Evolutionary conservation across 2,888 invertebrate genomes (phyloP).

Genomic region (Leucophenga maculata): DNA sequence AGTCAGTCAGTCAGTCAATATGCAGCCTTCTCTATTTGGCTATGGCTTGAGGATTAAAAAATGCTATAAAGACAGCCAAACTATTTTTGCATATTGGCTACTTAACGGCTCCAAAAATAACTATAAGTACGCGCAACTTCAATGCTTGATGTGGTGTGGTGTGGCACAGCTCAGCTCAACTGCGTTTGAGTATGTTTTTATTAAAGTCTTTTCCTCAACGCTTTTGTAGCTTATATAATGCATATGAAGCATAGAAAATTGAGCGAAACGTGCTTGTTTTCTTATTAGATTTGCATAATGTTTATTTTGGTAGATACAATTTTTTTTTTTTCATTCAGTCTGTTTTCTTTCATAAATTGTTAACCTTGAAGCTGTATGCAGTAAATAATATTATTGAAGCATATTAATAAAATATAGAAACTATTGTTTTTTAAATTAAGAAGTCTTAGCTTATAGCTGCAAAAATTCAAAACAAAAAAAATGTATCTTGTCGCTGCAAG

Average conservation of each 20-base stretch:
- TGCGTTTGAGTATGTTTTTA: constrained; percentile 15
- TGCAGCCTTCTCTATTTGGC: not conserved
- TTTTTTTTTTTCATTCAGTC: not conserved
- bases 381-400: constrained; percentile 40
- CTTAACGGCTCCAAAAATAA: constrained; percentile 68
- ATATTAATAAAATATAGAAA: constrained; percentile 35
- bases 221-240: constrained; percentile 13
- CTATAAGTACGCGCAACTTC: constrained; percentile 38
- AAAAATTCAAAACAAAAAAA: not conserved
- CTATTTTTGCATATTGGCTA: constrained; percentile 62
- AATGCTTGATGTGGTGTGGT: no score
- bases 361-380: constrained; percentile 33
- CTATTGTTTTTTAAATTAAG: constrained; percentile 36
- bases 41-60: constrained; percentile 13
- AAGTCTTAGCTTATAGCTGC: no score
- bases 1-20: not conserved
- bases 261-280: not conserved
- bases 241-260: not conserved
- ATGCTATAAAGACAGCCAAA: not conserved
- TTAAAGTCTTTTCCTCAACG: constrained; percentile 12
- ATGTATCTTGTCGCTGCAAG: constrained; percentile 13
- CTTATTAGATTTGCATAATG: constrained; percentile 45
- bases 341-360: not conserved
- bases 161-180: not conserved
- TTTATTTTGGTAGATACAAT: not conserved